Evolutionary conservation across 35 echinoderm and acorn worm genomes (phyloP), one percentile per base, ranked within the genome.

Genomic region (Stichopus chloronotus): DNA sequence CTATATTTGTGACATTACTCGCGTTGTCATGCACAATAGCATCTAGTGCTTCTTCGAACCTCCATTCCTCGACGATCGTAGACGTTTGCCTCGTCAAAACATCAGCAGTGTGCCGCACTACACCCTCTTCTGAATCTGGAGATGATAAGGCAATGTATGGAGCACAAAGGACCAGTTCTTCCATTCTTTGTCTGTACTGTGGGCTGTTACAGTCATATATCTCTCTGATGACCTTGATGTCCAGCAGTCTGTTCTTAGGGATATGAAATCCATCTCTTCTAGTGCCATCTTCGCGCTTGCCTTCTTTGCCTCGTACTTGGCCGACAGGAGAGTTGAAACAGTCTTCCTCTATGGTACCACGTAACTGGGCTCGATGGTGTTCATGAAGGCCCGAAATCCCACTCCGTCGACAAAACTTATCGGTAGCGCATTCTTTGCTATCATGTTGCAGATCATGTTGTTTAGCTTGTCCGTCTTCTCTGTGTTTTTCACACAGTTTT

Each of bases 1-100:
- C 92, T 8, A 86, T 55, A 63, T 71, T 20, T 57, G 87, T 93
- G 4, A 93, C 83, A 57, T 93, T 93, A 25, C 81, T 68, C 22
- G 81, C 92, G 21, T 93, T 93, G 72, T 93, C 92, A 52, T 93
- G 92, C 1, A 93, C 92, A 56, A 93, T 77, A 17, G 91, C 56
- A 63, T 56, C 43, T 12, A 93, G 4, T 76, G 87, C 88, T 13
- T 76, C 52, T 10, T 77, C 57, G 8, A 86, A 57, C 5, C 55
- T 69, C 92, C 92, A 93, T 7, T 93, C 84, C 7, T 74, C 83
- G 16, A 71, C 60, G 22, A 93, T 76, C 52, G 9, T 59, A 13
- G 52, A 43, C n/a, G 88, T 61, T 74, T 93, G 82, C 3, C 2
- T 59, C 24, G 81, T 24, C 9, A 93, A 60, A 22, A 60, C 68